A percentile compares a stretch with the other conserved stretches of the same genome.
These are phyloP conservation scores for Thalpophila matura DNA, from an alignment of 2,888 invertebrate genomes.

Conservation along the genomic window DNA sequence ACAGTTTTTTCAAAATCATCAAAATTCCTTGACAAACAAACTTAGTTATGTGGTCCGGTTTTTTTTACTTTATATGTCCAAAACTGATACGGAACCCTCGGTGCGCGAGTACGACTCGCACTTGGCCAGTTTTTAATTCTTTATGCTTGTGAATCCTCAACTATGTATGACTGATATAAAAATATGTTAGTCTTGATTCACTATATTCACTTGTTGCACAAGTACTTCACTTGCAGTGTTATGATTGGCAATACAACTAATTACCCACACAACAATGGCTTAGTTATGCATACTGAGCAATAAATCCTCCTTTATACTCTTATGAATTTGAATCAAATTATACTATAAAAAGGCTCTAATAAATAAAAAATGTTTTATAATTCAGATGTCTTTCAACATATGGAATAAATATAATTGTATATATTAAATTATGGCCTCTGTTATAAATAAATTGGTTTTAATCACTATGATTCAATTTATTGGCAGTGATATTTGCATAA, in stretches of 20 bases:
- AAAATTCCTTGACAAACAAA: too few species aligned
- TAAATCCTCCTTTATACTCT: constrained; percentile 4
- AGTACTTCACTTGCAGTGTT: constrained; percentile 39
- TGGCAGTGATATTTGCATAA: constrained; percentile 18
- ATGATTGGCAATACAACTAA: constrained; percentile 14
- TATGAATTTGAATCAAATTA: constrained; percentile 25
- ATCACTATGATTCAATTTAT: constrained; percentile 13
- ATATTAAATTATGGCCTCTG: constrained; percentile 2
- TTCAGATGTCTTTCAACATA: background rate
- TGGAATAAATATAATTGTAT: background rate
- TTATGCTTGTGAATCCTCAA: constrained; percentile 31
- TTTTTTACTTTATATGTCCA: too few species aligned
- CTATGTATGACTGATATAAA: constrained; percentile 30
- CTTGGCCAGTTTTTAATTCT: too few species aligned
- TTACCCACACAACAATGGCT: constrained; percentile 20
- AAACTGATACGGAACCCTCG: too few species aligned
- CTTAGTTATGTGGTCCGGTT: too few species aligned
- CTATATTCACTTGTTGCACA: constrained; percentile 7
- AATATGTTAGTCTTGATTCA: constrained; percentile 32
- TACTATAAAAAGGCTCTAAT: background rate
- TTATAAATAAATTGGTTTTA: constrained; percentile 10
- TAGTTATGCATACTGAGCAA: constrained; percentile 22
- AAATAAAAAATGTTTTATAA: background rate
- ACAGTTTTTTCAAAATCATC: too few species aligned
- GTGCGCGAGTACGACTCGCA: too few species aligned